phyloP scores from a whole-genome alignment of 2,113 vertebrate genomes.

The Podiceps cristatus region DNA sequence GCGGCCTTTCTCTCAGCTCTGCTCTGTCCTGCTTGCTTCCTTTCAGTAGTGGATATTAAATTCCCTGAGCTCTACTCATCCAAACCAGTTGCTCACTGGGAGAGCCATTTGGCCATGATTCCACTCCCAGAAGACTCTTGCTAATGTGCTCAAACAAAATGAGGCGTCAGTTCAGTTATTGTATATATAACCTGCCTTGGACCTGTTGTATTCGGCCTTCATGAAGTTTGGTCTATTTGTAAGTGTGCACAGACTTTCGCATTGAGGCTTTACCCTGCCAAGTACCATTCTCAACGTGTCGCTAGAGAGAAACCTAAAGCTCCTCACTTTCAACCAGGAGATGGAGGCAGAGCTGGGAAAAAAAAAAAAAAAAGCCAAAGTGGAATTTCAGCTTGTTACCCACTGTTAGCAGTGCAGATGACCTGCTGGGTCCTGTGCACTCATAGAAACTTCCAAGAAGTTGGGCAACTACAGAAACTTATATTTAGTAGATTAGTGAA shows the following conservation, averaged over 20 bases:
- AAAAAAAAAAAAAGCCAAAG: not conserved
- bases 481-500: not conserved
- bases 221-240: not conserved
- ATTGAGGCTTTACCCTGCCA: not conserved
- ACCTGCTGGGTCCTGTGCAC: not conserved
- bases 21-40: conserved; percentile 21
- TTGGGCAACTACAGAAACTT: not conserved
- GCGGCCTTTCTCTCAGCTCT: not conserved
- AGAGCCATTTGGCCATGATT: not conserved
- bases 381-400: not conserved
- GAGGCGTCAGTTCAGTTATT: not conserved
- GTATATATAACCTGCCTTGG: not conserved
- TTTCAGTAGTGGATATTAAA: not conserved
- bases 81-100: not conserved
- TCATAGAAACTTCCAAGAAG: not conserved
- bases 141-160: not conserved
- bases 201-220: not conserved
- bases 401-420: not conserved
- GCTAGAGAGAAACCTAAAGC: not conserved
- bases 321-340: not conserved
- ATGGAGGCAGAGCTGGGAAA: conserved; percentile 43
- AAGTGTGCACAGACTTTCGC: not conserved
- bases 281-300: not conserved
- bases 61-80: not conserved
- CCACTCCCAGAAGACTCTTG: not conserved